These are phyloP conservation scores for Periophthalmus modestus DNA, from an alignment of 2,113 vertebrate species.

Conservation along the genomic window DNA sequence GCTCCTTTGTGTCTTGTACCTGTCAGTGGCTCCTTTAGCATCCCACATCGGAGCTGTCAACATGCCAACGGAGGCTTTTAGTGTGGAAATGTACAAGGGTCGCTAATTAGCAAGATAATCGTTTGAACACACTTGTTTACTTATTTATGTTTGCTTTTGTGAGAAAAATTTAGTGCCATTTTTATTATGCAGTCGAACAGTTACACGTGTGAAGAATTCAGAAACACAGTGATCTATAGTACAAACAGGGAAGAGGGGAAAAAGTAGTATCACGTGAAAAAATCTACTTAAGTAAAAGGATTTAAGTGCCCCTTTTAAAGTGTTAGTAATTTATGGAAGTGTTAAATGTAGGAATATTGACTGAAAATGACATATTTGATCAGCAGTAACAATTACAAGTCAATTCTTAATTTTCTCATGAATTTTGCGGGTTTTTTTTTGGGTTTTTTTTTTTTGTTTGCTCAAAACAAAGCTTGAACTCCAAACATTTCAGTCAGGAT, in stretches of 20 bases:
- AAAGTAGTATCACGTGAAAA: too few species aligned
- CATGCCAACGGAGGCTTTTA: background rate
- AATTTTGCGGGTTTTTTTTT: too few species aligned
- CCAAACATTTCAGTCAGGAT: too few species aligned
- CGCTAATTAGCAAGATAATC: background rate
- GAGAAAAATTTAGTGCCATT: background rate
- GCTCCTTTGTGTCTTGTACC: constrained; percentile 7
- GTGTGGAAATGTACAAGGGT: background rate
- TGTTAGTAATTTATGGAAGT: too few species aligned
- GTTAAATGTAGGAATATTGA: too few species aligned
- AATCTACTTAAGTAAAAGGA: too few species aligned
- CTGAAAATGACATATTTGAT: too few species aligned
- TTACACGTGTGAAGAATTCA: constrained; percentile 14
- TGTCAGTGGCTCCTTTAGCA: background rate
- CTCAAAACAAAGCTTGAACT: too few species aligned
- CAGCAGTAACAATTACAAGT: too few species aligned
- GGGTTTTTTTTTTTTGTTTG: too few species aligned
- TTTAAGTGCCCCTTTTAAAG: too few species aligned
- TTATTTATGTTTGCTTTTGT: background rate
- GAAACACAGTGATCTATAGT: background rate
- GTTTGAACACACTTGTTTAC: background rate
- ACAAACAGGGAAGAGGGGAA: background rate
- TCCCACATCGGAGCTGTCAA: constrained; percentile 1
- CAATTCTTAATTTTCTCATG: too few species aligned
- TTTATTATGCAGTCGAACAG: background rate